phyloP scores from a whole-genome alignment of 92 coral and sea anemone species.

The Actinernus sp. region DNA sequence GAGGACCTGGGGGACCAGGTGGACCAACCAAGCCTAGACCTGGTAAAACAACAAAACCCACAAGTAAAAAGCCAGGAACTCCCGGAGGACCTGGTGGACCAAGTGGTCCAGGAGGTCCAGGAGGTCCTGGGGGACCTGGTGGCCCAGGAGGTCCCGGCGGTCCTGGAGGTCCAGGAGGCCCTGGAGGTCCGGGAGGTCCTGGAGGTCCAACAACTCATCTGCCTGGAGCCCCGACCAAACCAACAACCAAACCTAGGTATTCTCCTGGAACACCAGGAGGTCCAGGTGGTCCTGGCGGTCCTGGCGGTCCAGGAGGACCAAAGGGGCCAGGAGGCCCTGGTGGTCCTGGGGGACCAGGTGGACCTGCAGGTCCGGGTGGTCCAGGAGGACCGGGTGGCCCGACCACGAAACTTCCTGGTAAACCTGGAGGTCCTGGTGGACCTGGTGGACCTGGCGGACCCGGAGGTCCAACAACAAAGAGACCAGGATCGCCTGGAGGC shows the following conservation, averaged over 20 bases:
- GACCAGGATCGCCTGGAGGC: constrained; percentile 71
- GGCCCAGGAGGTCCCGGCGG: constrained; percentile 65
- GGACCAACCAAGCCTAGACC: no score
- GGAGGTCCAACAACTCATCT: constrained; percentile 76
- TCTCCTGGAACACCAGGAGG: constrained; percentile 86
- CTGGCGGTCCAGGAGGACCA: constrained; percentile 66
- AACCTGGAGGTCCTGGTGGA: constrained; percentile 75
- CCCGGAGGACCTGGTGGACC: constrained; percentile 84
- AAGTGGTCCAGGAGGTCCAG: constrained; percentile 76
- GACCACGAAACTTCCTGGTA: constrained; percentile 74
- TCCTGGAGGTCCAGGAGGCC: constrained; percentile 83
- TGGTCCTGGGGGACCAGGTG: constrained; percentile 75
- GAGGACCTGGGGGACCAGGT: constrained; percentile 74
- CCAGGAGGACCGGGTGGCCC: constrained; percentile 88
- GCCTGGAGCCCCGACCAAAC: constrained; percentile 77
- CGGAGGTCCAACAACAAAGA: constrained; percentile 66
- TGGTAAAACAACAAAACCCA: constrained; percentile 72
- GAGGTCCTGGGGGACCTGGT: constrained; percentile 45
- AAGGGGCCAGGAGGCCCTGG: constrained; percentile 72
- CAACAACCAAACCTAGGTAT: constrained; percentile 57
- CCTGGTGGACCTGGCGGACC: constrained; percentile 74
- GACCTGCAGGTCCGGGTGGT: constrained; percentile 49
- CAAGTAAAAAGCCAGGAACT: constrained; percentile 79
- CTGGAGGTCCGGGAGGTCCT: constrained; percentile 90
- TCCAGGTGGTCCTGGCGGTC: constrained; percentile 73